Evolutionary conservation across 2,113 vertebrate species (phyloP).

Genomic region (Pelmatolapia mariae): DNA sequence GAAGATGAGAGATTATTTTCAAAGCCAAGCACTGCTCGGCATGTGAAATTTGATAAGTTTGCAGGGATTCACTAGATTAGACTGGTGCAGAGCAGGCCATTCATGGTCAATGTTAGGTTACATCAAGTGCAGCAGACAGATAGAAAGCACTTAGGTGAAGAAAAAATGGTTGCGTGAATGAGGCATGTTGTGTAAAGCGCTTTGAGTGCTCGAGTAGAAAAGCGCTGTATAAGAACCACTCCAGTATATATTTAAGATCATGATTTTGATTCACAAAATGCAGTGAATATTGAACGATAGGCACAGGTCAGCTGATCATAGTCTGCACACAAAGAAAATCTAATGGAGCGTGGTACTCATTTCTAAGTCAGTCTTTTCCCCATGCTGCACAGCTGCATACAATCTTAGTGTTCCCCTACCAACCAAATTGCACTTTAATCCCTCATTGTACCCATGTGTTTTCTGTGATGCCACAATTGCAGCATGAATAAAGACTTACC

Average conservation of each 20-base stretch:
- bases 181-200: neutral
- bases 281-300: neutral
- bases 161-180: neutral
- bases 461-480: neutral
- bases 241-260: neutral
- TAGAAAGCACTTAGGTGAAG: neutral
- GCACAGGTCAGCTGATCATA: neutral
- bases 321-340: neutral
- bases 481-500: slow-evolving; percentile 1
- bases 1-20: neutral
- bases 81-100: neutral
- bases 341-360: neutral
- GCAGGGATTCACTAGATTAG: neutral
- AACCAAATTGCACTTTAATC: neutral
- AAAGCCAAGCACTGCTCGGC: neutral
- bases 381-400: neutral
- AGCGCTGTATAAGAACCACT: neutral
- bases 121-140: neutral
- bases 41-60: neutral
- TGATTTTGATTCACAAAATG: neutral
- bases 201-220: neutral
- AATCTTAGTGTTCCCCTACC: neutral
- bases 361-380: neutral
- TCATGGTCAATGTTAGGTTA: neutral
- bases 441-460: neutral